phyloP scores from a whole-genome alignment of 2,113 vertebrate genomes.

The Notechis scutatus region DNA sequence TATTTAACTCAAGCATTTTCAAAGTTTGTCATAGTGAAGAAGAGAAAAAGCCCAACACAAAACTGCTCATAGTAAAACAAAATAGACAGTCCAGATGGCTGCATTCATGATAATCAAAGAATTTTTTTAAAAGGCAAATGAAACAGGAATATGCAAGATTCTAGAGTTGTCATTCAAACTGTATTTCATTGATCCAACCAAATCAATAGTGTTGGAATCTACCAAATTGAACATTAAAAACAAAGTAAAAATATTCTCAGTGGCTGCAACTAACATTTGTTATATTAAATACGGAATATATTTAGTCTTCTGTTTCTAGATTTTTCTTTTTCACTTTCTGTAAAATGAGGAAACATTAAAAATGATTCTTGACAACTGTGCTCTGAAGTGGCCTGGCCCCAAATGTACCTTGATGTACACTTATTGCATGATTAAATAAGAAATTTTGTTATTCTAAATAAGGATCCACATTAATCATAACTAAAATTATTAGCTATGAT shows the following conservation, averaged over 20 bases:
- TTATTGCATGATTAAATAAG: not conserved
- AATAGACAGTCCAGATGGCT: constrained; percentile 24
- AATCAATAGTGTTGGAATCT: not conserved
- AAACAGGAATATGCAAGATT: not conserved
- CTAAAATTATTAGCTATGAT: not conserved
- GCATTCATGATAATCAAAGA: not conserved
- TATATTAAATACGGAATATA: not conserved
- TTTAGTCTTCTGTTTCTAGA: not conserved
- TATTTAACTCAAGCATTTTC: constrained; percentile 6
- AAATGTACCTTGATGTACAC: not conserved
- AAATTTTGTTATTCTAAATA: not conserved
- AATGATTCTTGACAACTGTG: not conserved
- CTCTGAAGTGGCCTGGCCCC: not conserved
- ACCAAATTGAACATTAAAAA: not conserved
- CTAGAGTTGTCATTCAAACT: not conserved
- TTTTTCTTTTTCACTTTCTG: not conserved
- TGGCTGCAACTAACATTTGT: not conserved
- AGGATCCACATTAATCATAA: not conserved
- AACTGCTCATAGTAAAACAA: constrained; percentile 11
- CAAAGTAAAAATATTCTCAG: not conserved
- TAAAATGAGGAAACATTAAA: not conserved
- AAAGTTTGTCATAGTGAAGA: not conserved
- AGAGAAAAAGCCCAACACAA: not conserved
- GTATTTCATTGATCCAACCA: not conserved
- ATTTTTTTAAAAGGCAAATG: not conserved